Evolutionary conservation across 1,140 invertebrate genomes (phyloP).

Genomic region (Drosophila grimshawi): DNA sequence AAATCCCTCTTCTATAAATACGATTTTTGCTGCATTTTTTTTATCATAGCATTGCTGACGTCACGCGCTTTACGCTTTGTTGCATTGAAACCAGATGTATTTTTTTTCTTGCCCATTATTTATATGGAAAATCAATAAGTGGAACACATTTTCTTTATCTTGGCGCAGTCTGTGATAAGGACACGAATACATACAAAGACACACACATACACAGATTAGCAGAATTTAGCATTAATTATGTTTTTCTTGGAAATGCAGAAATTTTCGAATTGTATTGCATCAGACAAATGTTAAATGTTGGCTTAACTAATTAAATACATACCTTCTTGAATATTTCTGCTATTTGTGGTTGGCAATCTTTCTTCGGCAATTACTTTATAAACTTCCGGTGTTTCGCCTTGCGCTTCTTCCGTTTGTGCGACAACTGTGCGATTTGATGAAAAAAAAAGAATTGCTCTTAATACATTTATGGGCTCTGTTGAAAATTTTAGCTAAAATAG

Average conservation of each 20-base stretch:
- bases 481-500: constrained; percentile 11
- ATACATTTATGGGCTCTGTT: neutral
- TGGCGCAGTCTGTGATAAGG: constrained; percentile 31
- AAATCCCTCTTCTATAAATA: neutral
- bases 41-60: constrained; percentile 25
- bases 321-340: constrained; percentile 51
- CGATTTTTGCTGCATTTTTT: neutral
- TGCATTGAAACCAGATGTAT: constrained; percentile 9
- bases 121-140: constrained; percentile 40
- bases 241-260: neutral
- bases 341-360: constrained; percentile 33
- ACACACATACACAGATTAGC: constrained; percentile 2
- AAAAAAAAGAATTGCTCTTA: constrained; percentile 5
- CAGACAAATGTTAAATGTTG: constrained; percentile 35
- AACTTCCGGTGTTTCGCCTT: constrained; percentile 34
- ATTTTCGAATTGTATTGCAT: constrained; percentile 55
- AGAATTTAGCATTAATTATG: constrained; percentile 1
- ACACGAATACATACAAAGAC: neutral
- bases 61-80: constrained; percentile 16
- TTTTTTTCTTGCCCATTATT: constrained; percentile 4
- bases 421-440: constrained; percentile 21
- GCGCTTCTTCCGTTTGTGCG: constrained; percentile 5
- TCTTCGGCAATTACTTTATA: constrained; percentile 66
- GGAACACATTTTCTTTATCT: constrained; percentile 25
- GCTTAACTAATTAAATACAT: constrained; percentile 21